phyloP scores from a whole-genome alignment of 2,113 vertebrate species.

The Nibea coibor region DNA sequence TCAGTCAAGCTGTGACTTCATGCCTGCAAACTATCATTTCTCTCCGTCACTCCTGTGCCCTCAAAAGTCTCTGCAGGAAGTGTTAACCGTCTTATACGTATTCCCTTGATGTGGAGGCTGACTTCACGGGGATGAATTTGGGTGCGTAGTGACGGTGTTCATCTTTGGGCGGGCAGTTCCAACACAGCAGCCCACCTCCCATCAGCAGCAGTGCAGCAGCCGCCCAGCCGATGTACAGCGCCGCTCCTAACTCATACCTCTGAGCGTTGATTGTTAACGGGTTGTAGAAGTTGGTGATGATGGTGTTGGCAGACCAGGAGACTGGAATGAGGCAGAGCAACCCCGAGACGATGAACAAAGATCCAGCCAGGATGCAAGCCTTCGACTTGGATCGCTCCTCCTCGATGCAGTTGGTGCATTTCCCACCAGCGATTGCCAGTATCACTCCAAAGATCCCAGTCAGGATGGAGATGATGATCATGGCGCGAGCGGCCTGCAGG shows the following conservation, averaged over 20 bases:
- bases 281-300: conserved; percentile 92
- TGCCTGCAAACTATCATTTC: background rate
- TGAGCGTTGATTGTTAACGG: conserved; percentile 61
- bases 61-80: conserved; percentile 6
- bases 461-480: conserved; percentile 90
- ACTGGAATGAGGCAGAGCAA: conserved; percentile 81
- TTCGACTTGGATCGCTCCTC: conserved; percentile 87
- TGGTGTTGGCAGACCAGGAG: conserved; percentile 90
- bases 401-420: conserved; percentile 94
- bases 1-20: background rate
- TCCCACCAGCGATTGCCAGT: conserved; percentile 89
- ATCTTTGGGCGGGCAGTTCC: conserved; percentile 87
- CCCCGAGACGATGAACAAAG: conserved; percentile 76
- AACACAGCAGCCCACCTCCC: conserved; percentile 90
- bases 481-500: conserved; percentile 92
- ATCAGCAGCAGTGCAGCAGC: conserved; percentile 85
- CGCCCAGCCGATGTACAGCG: conserved; percentile 94
- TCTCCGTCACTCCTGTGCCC: background rate
- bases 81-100: conserved; percentile 67
- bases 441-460: conserved; percentile 84
- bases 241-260: conserved; percentile 84
- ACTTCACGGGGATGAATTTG: conserved; percentile 71
- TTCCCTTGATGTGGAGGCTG: conserved; percentile 67
- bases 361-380: conserved; percentile 76
- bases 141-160: conserved; percentile 78